Evolutionary conservation across 2,888 invertebrate genomes (phyloP).

Genomic region (Melipona beecheii): DNA sequence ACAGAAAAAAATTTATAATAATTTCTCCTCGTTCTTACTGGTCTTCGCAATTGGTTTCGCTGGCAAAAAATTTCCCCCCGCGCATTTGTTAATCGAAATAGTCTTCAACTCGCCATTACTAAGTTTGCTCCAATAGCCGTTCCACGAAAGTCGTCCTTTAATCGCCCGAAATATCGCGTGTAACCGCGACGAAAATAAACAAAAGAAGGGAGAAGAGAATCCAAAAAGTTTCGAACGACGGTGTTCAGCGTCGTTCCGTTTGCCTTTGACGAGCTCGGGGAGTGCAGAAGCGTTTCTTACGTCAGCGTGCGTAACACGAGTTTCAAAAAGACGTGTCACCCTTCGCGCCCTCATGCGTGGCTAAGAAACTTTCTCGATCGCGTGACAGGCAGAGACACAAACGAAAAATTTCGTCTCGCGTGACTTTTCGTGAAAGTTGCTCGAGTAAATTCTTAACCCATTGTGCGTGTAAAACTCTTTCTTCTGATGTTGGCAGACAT

Average conservation of each 20-base stretch:
- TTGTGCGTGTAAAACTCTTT: not conserved
- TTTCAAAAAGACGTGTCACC: conserved; percentile 13
- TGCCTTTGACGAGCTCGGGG: not conserved
- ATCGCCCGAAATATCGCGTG: conserved; percentile 1
- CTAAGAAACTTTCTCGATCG: not conserved
- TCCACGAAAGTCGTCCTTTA: conserved; percentile 3
- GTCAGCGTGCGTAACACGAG: conserved; percentile 23
- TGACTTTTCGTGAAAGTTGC: conserved; percentile 12
- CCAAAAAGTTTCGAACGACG: not conserved
- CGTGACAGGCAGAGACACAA: not conserved
- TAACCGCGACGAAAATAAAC: not conserved
- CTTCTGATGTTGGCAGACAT: not conserved
- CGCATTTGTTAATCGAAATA: not conserved
- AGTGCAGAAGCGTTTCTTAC: conserved; percentile 24
- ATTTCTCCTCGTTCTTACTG: not conserved
- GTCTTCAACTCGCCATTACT: not conserved
- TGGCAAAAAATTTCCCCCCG: no score
- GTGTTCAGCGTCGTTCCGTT: not conserved
- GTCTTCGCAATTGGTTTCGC: not conserved
- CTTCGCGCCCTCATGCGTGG: not conserved
- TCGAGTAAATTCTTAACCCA: not conserved
- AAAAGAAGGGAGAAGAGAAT: not conserved
- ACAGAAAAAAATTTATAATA: not conserved
- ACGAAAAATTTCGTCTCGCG: not conserved
- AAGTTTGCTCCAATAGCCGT: not conserved